These are phyloP conservation scores for Cantharis lateralis DNA, from an alignment of 2,888 invertebrate species.

Conservation along the genomic window DNA sequence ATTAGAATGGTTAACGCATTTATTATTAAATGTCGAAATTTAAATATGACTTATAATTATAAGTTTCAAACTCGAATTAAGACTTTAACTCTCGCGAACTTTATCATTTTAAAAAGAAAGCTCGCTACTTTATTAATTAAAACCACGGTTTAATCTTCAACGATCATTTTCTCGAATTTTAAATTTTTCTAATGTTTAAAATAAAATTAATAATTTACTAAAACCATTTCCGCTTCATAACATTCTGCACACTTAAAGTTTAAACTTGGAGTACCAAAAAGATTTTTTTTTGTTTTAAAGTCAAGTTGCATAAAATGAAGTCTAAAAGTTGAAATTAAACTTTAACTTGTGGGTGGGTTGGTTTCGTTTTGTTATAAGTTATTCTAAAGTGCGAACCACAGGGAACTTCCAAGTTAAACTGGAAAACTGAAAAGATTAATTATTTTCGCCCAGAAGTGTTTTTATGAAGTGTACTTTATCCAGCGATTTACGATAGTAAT, in stretches of 20 bases:
- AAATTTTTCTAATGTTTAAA: background rate
- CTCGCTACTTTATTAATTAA: background rate
- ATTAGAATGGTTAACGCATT: background rate
- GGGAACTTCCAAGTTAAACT: background rate
- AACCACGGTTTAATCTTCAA: background rate
- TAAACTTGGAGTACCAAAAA: background rate
- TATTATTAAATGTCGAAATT: background rate
- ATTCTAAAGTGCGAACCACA: background rate
- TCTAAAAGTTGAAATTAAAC: background rate
- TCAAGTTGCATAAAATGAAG: background rate
- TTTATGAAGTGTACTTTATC: background rate
- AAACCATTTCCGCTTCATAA: background rate
- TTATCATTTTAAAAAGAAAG: background rate
- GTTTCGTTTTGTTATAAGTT: background rate
- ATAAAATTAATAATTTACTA: background rate
- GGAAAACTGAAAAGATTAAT: background rate
- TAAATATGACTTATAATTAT: background rate
- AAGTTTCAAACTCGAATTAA: background rate
- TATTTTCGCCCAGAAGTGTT: background rate
- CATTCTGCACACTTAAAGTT: background rate
- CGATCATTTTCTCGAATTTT: background rate
- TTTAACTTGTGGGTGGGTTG: background rate
- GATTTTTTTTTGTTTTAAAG: background rate
- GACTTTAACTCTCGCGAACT: background rate
- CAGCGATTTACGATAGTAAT: too few species aligned